Evolutionary conservation across 2,888 invertebrate genomes (phyloP).

Genomic region (Gastracanthus pulcherrimus): DNA sequence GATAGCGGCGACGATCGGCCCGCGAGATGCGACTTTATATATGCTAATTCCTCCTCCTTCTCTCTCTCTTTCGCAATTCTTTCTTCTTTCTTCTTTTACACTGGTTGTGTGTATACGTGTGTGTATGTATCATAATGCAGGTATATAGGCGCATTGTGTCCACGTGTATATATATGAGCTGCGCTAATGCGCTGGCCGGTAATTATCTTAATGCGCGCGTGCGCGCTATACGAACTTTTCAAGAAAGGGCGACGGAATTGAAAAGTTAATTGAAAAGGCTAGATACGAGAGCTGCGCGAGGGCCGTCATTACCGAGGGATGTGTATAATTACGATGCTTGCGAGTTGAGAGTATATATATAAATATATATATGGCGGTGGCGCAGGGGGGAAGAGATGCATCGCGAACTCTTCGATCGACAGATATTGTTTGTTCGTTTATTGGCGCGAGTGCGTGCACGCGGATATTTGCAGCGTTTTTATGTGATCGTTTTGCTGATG

Average conservation of each 20-base stretch:
- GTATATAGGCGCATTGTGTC: background rate
- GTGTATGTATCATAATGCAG: background rate
- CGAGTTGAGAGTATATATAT: background rate
- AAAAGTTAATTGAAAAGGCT: conserved; percentile 55
- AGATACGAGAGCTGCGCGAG: background rate
- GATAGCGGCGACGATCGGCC: conserved; percentile 14
- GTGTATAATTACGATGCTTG: conserved; percentile 38
- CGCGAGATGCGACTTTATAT: conserved; percentile 35
- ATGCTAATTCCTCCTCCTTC: conserved; percentile 29
- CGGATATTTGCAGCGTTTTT: background rate
- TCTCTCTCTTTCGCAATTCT: background rate
- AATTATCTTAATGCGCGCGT: conserved; percentile 47
- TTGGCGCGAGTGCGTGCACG: background rate
- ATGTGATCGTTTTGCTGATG: background rate
- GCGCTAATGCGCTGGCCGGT: conserved; percentile 18
- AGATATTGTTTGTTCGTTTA: conserved; percentile 36
- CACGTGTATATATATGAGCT: background rate
- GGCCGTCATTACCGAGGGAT: conserved; percentile 26
- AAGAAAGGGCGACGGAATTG: conserved; percentile 35
- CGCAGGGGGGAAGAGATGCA: background rate
- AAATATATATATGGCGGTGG: background rate
- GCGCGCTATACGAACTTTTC: background rate
- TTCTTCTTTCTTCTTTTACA: background rate
- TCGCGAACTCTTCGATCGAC: background rate
- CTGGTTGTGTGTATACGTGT: too few relatives aligned